Evolutionary conservation across 2,113 vertebrate species (phyloP).

Genomic region (Engystomops pustulosus): DNA sequence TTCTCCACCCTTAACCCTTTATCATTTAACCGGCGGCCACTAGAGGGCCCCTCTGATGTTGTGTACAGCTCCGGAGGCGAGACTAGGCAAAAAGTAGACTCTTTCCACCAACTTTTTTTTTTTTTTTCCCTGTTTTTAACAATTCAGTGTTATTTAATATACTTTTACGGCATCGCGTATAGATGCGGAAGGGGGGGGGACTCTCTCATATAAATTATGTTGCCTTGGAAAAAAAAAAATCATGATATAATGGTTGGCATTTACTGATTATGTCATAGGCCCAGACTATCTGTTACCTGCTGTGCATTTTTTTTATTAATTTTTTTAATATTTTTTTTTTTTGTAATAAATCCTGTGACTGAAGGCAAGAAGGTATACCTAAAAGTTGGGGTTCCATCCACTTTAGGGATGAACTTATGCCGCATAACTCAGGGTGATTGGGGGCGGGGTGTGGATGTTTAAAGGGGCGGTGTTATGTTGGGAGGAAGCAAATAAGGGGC

Average conservation of each 20-base stretch:
- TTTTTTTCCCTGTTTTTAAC: constrained; percentile 37
- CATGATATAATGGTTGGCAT: background rate
- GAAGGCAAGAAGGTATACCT: constrained; percentile 34
- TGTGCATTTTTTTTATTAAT: background rate
- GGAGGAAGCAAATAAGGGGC: background rate
- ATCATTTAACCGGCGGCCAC: constrained; percentile 8
- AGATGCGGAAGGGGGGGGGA: background rate
- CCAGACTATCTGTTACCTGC: background rate
- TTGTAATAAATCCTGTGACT: constrained; percentile 31
- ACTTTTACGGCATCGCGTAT: background rate
- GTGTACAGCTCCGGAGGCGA: background rate
- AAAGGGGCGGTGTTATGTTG: background rate
- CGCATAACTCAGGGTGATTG: constrained; percentile 44
- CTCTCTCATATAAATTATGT: constrained; percentile 8
- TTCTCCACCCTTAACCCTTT: constrained; percentile 8
- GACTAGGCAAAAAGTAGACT: background rate
- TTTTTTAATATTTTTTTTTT: constrained; percentile 6
- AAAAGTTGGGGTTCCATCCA: background rate
- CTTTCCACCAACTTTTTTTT: background rate
- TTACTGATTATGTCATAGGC: background rate
- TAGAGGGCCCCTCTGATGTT: background rate
- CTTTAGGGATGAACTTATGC: constrained; percentile 33
- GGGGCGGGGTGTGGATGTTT: background rate
- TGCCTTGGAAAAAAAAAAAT: constrained; percentile 44
- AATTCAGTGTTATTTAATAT: constrained; percentile 47